phyloP scores from a whole-genome alignment of 2,113 vertebrate genomes.

The Pelobates fuscus region DNA sequence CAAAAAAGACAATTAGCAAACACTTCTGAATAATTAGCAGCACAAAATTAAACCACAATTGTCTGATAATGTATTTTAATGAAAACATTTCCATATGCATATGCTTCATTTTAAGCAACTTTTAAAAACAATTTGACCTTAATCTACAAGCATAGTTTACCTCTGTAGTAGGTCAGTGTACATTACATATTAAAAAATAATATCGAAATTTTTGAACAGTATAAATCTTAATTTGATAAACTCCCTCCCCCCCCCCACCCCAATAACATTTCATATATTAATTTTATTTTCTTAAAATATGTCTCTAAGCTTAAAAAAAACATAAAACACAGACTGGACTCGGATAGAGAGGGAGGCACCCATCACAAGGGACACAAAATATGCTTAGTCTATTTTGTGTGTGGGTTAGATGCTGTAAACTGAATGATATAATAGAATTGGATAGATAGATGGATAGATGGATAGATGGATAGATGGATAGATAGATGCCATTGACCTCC shows the following conservation, averaged over 20 bases:
- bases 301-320: background rate
- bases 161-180: slow-evolving; percentile 8
- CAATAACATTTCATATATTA: background rate
- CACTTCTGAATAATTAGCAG: slow-evolving; percentile 40
- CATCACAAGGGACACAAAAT: slow-evolving; percentile 22
- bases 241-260: background rate
- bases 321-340: slow-evolving; percentile 5
- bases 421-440: too few relatives aligned
- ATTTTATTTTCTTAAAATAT: background rate
- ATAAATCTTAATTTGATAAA: background rate
- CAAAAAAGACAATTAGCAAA: slow-evolving; percentile 38
- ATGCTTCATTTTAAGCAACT: slow-evolving; percentile 1
- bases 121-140: slow-evolving; percentile 34
- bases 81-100: slow-evolving; percentile 34
- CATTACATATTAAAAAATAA: slow-evolving; percentile 31
- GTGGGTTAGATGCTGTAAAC: too few relatives aligned
- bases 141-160: slow-evolving; percentile 21
- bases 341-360: background rate
- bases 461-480: too few relatives aligned
- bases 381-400: too few relatives aligned
- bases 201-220: slow-evolving; percentile 16
- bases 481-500: too few relatives aligned
- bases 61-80: slow-evolving; percentile 30
- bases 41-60: slow-evolving; percentile 37
- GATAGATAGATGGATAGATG: too few relatives aligned